Evolutionary conservation across 1,140 invertebrate genomes (phyloP).

Genomic region (Dinoponera quadriceps): DNA sequence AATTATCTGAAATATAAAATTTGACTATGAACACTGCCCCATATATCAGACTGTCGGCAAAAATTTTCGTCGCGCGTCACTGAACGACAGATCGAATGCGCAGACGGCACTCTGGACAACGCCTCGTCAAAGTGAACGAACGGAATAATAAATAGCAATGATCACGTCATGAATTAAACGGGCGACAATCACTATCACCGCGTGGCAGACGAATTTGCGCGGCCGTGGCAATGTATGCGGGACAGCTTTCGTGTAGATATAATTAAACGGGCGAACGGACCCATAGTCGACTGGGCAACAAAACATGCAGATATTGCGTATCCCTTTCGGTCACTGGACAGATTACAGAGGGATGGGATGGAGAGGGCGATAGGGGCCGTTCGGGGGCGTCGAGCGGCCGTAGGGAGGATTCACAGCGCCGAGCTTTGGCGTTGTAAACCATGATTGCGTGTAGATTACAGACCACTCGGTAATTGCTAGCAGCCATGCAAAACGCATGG

Average conservation of each 20-base stretch:
- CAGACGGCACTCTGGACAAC: background rate
- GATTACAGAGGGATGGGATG: conserved; percentile 36
- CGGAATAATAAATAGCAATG: conserved; percentile 18
- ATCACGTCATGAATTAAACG: conserved; percentile 18
- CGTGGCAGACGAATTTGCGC: conserved; percentile 20
- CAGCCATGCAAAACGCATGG: conserved; percentile 77
- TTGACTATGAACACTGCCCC: no score
- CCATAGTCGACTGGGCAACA: conserved; percentile 51
- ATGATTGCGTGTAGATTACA: conserved; percentile 83
- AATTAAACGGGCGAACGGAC: conserved; percentile 64
- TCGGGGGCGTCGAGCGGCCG: conserved; percentile 28
- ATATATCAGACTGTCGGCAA: background rate
- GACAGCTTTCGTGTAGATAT: conserved; percentile 61
- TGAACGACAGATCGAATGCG: background rate
- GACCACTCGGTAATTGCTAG: conserved; percentile 81
- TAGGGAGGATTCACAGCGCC: conserved; percentile 68
- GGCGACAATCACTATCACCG: conserved; percentile 23
- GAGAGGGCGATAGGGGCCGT: conserved; percentile 11
- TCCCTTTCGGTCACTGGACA: conserved; percentile 55
- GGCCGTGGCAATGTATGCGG: conserved; percentile 24
- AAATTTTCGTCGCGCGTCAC: background rate
- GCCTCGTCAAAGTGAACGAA: background rate
- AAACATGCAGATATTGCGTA: conserved; percentile 71
- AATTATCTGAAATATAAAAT: no score
- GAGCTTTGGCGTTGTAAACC: conserved; percentile 74